Base-by-base conservation (phyloP, 2,797 vertebrate species). In the Macropus fuliginosus region DNA sequence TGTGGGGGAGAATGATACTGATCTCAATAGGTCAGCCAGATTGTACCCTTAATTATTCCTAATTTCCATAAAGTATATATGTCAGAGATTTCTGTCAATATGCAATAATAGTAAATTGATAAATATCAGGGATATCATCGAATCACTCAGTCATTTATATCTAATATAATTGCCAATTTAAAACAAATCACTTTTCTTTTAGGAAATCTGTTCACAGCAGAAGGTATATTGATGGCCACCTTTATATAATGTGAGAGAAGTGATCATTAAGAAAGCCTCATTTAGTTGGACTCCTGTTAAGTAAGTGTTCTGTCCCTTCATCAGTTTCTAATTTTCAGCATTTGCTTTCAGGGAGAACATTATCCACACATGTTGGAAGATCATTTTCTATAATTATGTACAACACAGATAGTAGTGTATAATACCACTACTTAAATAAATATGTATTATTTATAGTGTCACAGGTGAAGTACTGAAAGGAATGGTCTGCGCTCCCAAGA, bases 381-480 rank as follows among this genome's bases (percentile, higher is more conserved):
- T 98, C 97, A 98, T 91, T 98, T 96, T 89, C 97, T 96, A 98
- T 99, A 98, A 99, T 99, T 98, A 98, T 99, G 97, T 97, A 98
- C 66, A 56, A 97, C 91, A 97, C 89, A 96, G 97, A 98, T 52
- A 97, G 96, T 92, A 97, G 91, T 91, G 93, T 98, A 95, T 97
- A 98, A 98, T 96, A 98, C 96, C 95, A 95, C 96, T 98, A 97
- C 97, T 98, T 98, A 98, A 98, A 98, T 98, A 98, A 98, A 98
- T 97, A 98, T 98, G 95, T 92, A 98, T 98, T 98, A 98, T 98
- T 99, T 98, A 98, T 98, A 96, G 95, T 97, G 98, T 98, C 98
- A 98, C 97, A 99, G 98, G 98, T 98, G 98, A 98, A 98, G 92
- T 97, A 98, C 97, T 98, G 95, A 97, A 98, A 98, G 96, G 97